A percentile compares a stretch with the other conserved stretches of the same genome.
Evolutionary conservation across 2,797 vertebrate genomes (phyloP).

Genomic region (Crenuchus spilurus): DNA sequence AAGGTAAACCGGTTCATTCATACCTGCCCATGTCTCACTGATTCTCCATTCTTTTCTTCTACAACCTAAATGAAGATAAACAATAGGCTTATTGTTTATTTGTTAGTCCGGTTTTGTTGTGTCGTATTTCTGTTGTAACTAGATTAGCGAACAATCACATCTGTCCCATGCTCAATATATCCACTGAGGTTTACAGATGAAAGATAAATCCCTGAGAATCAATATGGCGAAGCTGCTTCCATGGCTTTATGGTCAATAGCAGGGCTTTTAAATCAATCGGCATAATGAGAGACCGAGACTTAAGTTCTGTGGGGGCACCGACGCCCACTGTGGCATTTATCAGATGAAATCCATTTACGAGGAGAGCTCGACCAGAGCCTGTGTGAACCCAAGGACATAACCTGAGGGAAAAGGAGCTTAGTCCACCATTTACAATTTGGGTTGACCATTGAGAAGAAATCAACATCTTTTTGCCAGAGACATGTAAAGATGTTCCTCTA

Average conservation of each 20-base stretch:
- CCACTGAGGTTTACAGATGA: constrained; percentile 69
- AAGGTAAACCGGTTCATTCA: constrained; percentile 76
- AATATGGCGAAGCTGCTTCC: constrained; percentile 69
- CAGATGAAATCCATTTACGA: constrained; percentile 73
- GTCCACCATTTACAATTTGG: neutral
- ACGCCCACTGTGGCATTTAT: constrained; percentile 69
- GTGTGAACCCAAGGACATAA: constrained; percentile 38
- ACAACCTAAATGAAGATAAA: neutral
- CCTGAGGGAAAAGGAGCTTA: constrained; percentile 21
- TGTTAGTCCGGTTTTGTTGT: constrained; percentile 25
- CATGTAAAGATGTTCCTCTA: neutral
- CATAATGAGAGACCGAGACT: constrained; percentile 77
- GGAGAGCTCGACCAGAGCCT: constrained; percentile 55
- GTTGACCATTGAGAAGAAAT: neutral
- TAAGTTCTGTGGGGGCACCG: constrained; percentile 70
- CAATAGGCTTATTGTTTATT: neutral
- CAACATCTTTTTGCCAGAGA: neutral
- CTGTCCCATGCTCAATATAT: constrained; percentile 67
- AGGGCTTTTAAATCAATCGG: constrained; percentile 78
- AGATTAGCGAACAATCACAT: constrained; percentile 65
- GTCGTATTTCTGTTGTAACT: constrained; percentile 52
- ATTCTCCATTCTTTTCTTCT: neutral
- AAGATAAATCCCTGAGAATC: constrained; percentile 74
- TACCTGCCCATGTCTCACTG: neutral
- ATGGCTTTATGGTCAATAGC: constrained; percentile 76